Conservation (phyloP, 2,113 vertebrate species). For the Pteropus alecto region DNA sequence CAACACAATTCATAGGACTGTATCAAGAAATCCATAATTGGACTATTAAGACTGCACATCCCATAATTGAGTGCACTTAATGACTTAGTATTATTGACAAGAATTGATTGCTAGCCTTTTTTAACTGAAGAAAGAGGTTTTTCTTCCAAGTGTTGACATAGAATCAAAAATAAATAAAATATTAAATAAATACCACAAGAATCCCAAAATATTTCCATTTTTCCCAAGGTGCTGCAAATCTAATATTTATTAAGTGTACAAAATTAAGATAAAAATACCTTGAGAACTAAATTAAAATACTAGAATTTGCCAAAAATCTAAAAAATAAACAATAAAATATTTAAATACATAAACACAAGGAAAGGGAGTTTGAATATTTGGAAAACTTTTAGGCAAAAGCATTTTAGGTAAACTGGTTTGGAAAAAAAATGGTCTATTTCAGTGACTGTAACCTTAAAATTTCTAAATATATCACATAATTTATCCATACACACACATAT, state of each 20-base stretch:
- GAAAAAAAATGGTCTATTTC: neutral
- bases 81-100: neutral
- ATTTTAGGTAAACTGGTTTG: neutral
- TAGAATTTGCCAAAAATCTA: neutral
- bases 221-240: neutral
- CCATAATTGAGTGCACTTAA: neutral
- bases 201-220: neutral
- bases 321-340: neutral
- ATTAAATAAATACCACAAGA: neutral
- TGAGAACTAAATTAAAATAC: neutral
- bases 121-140: neutral
- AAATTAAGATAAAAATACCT: neutral
- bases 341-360: neutral
- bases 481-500: neutral
- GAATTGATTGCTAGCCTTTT: neutral
- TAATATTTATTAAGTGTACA: neutral
- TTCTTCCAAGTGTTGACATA: neutral
- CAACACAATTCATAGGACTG: neutral
- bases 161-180: neutral
- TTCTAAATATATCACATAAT: neutral
- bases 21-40: neutral
- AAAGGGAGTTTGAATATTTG: neutral
- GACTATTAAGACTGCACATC: neutral
- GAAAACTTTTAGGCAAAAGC: neutral
- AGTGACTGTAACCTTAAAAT: neutral